Conservation (phyloP, 64 coral and sea anemone genomes). For the Platygyra sinensis region DNA sequence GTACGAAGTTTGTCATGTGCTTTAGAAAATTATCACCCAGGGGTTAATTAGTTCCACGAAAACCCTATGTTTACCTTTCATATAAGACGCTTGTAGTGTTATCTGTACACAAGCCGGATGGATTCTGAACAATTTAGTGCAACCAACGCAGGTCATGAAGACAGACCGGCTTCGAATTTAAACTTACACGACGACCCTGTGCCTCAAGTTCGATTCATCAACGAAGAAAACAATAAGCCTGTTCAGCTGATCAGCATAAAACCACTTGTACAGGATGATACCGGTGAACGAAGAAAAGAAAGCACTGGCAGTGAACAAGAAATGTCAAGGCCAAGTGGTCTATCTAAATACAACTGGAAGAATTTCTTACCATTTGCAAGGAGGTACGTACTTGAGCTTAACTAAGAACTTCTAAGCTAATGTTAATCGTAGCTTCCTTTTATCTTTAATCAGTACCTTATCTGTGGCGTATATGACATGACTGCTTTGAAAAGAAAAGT, state of each 20-base stretch:
- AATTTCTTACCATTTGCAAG: constrained; percentile 64
- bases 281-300: not conserved
- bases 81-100: not conserved
- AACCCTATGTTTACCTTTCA: too few species aligned
- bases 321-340: not conserved
- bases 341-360: constrained; percentile 82
- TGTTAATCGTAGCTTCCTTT: not conserved
- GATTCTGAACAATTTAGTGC: not conserved
- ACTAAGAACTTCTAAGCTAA: not conserved
- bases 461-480: too few species aligned
- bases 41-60: too few species aligned
- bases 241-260: not conserved
- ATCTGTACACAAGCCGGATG: not conserved
- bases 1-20: too few species aligned
- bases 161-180: not conserved
- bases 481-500: too few species aligned
- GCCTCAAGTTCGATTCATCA: not conserved
- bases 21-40: too few species aligned
- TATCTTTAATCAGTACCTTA: not conserved
- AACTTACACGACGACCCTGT: not conserved
- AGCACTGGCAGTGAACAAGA: not conserved
- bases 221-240: not conserved
- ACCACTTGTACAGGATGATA: not conserved
- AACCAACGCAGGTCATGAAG: not conserved
- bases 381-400: constrained; percentile 27